phyloP scores from a whole-genome alignment of 2,797 vertebrate genomes.

The Danio jaintianensis region DNA sequence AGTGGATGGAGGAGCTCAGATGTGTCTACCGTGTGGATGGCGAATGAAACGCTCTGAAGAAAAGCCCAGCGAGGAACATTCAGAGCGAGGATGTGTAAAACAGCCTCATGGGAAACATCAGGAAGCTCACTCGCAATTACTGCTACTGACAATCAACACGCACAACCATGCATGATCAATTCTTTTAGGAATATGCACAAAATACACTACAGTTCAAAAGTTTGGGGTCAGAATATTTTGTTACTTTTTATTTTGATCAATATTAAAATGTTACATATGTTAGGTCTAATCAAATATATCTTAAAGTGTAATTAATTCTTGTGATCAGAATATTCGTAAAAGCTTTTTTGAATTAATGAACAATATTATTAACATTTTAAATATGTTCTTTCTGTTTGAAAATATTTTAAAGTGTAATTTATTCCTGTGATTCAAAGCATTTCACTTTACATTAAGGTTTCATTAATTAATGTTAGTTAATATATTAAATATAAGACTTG shows the following conservation, averaged over 20 bases:
- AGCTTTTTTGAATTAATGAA: too few species aligned
- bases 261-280: too few species aligned
- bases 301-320: too few species aligned
- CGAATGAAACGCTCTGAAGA: slow-evolving; percentile 78
- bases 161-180: neutral
- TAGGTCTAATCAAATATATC: too few species aligned
- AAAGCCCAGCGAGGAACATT: slow-evolving; percentile 72
- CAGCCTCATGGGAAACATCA: slow-evolving; percentile 59
- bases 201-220: neutral
- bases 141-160: neutral
- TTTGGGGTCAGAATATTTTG: neutral
- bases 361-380: neutral
- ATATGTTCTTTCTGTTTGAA: neutral
- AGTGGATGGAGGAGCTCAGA: neutral
- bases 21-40: slow-evolving; percentile 61
- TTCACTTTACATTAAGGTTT: too few species aligned
- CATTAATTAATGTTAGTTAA: too few species aligned
- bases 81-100: slow-evolving; percentile 71
- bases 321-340: too few species aligned
- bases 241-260: too few species aligned
- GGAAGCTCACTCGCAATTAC: slow-evolving; percentile 4
- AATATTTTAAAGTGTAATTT: neutral
- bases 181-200: neutral
- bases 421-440: neutral
- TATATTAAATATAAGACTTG: too few species aligned